These are phyloP conservation scores for Oncorhynchus keta DNA, from an alignment of 2,113 vertebrate species.

Conservation along the genomic window DNA sequence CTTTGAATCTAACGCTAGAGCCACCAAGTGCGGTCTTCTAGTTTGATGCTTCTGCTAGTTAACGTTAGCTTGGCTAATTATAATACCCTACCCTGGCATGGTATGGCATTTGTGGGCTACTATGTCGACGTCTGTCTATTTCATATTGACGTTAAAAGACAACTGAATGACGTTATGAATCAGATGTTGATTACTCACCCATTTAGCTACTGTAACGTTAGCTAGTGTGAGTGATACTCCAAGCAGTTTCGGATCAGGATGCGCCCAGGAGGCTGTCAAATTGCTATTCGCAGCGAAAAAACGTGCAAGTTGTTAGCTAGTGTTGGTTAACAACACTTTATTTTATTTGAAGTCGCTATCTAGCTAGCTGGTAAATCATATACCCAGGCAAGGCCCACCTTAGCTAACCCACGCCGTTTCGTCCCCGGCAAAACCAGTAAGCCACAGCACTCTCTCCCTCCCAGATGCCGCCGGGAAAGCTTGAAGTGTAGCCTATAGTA, in stretches of 20 bases:
- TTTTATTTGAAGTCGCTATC: not conserved
- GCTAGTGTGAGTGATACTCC: not conserved
- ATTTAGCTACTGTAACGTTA: not conserved
- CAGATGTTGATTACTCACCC: not conserved
- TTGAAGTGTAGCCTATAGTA: too few species aligned
- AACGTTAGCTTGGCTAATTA: not conserved
- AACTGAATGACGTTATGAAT: not conserved
- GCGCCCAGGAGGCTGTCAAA: not conserved
- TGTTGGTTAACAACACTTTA: not conserved
- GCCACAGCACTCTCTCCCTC: conserved; percentile 7
- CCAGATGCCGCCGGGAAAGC: conserved; percentile 2
- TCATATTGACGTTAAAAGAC: not conserved
- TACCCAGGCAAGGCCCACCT: conserved; percentile 60
- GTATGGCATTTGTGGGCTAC: too few species aligned
- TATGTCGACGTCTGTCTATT: not conserved
- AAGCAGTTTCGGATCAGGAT: not conserved
- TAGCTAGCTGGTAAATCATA: conserved; percentile 33
- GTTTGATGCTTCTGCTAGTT: not conserved
- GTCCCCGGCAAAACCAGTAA: conserved; percentile 2
- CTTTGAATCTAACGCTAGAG: too few species aligned
- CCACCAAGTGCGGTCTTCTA: not conserved
- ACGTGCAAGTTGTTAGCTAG: not conserved
- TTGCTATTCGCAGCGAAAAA: not conserved
- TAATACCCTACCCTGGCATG: not conserved
- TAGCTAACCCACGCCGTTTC: conserved; percentile 39